These are phyloP conservation scores for Scaptodrosophila lebanonensis DNA, from an alignment of 1,140 invertebrate species.

Conservation along the genomic window DNA sequence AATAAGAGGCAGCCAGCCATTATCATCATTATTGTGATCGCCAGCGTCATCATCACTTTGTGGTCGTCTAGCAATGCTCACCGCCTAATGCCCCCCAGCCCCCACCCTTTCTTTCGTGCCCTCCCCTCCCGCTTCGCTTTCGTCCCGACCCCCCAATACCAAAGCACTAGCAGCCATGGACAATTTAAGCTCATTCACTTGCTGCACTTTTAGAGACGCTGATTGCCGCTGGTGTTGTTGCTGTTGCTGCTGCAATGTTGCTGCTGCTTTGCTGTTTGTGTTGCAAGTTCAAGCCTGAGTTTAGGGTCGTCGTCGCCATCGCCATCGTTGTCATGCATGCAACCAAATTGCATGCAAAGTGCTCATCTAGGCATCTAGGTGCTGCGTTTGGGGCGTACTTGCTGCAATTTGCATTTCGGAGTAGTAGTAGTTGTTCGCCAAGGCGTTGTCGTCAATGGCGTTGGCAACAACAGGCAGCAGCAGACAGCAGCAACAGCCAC, in stretches of 20 bases:
- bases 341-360: slow-evolving; percentile 59
- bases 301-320: slow-evolving; percentile 7
- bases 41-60: slow-evolving; percentile 33
- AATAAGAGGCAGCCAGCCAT: slow-evolving; percentile 28
- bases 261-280: background rate
- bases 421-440: background rate
- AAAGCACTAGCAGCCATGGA: slow-evolving; percentile 31
- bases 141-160: background rate
- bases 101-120: background rate
- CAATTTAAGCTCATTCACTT: slow-evolving; percentile 75
- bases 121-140: background rate
- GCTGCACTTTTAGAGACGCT: slow-evolving; percentile 29
- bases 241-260: slow-evolving; percentile 21
- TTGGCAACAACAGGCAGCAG: too few species aligned
- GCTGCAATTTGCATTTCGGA: slow-evolving; percentile 62
- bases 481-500: too few species aligned
- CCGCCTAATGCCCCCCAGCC: slow-evolving; percentile 22
- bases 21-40: slow-evolving; percentile 8
- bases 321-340: slow-evolving; percentile 25
- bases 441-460: slow-evolving; percentile 67
- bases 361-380: slow-evolving; percentile 43
- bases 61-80: too few species aligned
- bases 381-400: slow-evolving; percentile 22
- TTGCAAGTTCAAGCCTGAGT: slow-evolving; percentile 64
- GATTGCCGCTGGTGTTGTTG: slow-evolving; percentile 63